Conservation (phyloP, 2,113 vertebrate species). For the Andinoacara biseriatus region DNA sequence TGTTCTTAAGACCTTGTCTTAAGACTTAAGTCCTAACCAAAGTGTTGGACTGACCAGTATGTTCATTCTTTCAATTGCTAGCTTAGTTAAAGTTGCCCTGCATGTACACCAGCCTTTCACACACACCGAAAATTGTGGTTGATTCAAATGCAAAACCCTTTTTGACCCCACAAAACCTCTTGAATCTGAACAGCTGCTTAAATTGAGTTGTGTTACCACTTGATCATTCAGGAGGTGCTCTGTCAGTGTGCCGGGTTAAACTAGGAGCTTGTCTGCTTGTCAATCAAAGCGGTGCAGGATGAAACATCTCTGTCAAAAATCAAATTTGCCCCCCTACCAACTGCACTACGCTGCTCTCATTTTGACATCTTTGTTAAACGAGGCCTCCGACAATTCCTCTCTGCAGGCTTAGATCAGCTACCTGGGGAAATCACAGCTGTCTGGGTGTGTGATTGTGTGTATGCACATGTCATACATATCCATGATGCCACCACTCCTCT, state of each 20-base stretch:
- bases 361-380: slow-evolving; percentile 78
- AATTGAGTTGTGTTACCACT: slow-evolving; percentile 55
- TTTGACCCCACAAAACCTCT: slow-evolving; percentile 46
- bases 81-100: background rate
- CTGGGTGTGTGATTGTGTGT: slow-evolving; percentile 47
- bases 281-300: slow-evolving; percentile 60
- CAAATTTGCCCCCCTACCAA: slow-evolving; percentile 20
- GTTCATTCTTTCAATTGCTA: background rate
- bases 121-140: slow-evolving; percentile 3
- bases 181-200: slow-evolving; percentile 37
- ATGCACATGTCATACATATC: slow-evolving; percentile 73
- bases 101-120: background rate
- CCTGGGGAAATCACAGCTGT: slow-evolving; percentile 79
- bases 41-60: background rate
- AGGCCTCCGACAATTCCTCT: slow-evolving; percentile 65
- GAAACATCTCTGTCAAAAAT: slow-evolving; percentile 70
- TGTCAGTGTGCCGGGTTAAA: slow-evolving; percentile 60
- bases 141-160: slow-evolving; percentile 42
- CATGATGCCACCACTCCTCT: slow-evolving; percentile 61
- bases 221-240: slow-evolving; percentile 68
- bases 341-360: slow-evolving; percentile 12
- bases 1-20: background rate
- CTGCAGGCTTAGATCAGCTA: slow-evolving; percentile 60
- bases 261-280: slow-evolving; percentile 57
- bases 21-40: background rate